Base-by-base conservation (phyloP, 2,113 vertebrate species). In the Pterophyllum scalare region DNA sequence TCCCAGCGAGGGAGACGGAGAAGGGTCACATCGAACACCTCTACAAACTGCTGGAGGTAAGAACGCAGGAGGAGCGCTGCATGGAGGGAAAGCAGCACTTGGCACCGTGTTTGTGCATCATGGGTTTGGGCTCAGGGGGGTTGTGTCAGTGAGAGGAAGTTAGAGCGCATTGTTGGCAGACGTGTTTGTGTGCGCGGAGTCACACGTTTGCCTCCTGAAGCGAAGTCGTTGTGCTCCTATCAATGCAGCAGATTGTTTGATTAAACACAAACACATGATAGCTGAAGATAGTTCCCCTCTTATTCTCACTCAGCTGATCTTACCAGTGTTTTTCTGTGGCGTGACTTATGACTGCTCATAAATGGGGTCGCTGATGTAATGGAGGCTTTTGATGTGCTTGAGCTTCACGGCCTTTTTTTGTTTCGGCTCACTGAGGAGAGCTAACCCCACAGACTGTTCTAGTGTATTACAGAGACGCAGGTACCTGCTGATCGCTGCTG, bases 31-130 rank as follows among this genome's bases (percentile, higher is more conserved):
- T 98, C 6, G 95, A 97, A 86, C 97, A 98, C 83, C 94, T 99
- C 84, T 99, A 99, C 95, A 98, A 98, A 82, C 94, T 99, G 85
- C 92, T 99, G 87, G 97, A 99, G 98, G 98, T 98, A 77, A 95
- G 95, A 43, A 22, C 20, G 5, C 40, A 60, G 3, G 20, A 49
- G 13, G 4, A 5, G 26, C 4, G 20, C 1, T 10, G 54, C 35
- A 14, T 10, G 65, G 54, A 65, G 43, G 81, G 80, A 40, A n/a
- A 59, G 28, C 77, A 8, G 17, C 72, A 12, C 82, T 28, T n/a
- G n/a, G 43, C 49, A 13, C n/a, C 85, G 75, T 75, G 88, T 79
- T 17, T 52, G 82, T 83, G 77, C 31, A 75, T 93, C 91, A 92
- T 77, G 91, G 60, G 92, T 74, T 77, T 52, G 33, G 62, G 85